Base-by-base conservation (phyloP, 2,888 invertebrate species). In the Dasysyrphus tricinctus region DNA sequence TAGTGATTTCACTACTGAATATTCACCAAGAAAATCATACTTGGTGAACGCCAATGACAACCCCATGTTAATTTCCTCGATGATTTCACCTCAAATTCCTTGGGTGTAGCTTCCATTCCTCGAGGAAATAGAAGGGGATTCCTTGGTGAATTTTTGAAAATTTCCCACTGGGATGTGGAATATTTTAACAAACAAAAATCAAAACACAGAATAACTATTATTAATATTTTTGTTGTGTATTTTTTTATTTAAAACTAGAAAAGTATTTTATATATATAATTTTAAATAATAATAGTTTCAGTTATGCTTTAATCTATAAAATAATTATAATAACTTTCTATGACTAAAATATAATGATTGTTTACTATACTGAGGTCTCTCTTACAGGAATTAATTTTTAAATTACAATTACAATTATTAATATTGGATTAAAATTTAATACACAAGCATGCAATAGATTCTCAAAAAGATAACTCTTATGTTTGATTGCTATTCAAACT, bases 361-460 rank as follows among this genome's bases (percentile, higher is more conserved):
- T 39, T 59, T 24, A 59, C 39, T 12, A 19, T 61, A 65, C 47
- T 65, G 42, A 63, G 65, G 44, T 44, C 42, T 65, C 16, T 65
- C 69, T 80, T 70, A 69, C 79, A 75, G 56, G 54, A 79, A 47
- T 57, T 72, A 67, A 49, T 24, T 24, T 59, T 72, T 5, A 57
- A 44, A 29, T 16, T 29, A 54, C 3, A 32, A 29, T 54, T 14
- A 54, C 14, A 32, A n/a, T 8, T 29, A 32, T 54, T 54, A n/a
- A 32, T 54, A 24, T 24, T 24, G 24, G 11, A 65, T 65, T 44
- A 47, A 65, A 32, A 44, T 2, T 47, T 42, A 61, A 24, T 61
- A 42, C 39, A 14, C 16, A 24, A 57, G 14, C 19, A 59, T 59
- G 59, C 24, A 54, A 63, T 47, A 65, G 54, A 47, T 54, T 56